Conservation (phyloP, 1,140 invertebrate genomes). For the Atta texana region DNA sequence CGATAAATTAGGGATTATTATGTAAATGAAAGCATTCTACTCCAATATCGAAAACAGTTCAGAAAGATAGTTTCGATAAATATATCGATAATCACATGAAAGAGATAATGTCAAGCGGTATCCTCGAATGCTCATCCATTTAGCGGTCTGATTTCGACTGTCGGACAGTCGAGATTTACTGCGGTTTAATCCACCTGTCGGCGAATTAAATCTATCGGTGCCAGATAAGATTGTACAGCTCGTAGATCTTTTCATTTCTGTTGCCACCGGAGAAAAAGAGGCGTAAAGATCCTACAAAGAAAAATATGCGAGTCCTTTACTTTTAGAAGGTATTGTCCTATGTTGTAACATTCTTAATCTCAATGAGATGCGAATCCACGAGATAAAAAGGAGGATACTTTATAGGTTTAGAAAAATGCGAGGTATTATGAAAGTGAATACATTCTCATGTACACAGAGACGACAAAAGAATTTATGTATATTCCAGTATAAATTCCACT, state of each 20-base stretch:
- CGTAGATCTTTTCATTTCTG: slow-evolving; percentile 53
- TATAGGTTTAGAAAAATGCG: neutral
- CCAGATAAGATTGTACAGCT: slow-evolving; percentile 57
- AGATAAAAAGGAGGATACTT: neutral
- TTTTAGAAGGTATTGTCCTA: neutral
- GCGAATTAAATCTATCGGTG: slow-evolving; percentile 69
- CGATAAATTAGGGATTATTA: neutral
- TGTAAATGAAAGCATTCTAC: neutral
- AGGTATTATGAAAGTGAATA: slow-evolving; percentile 11
- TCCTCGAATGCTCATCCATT: slow-evolving; percentile 45
- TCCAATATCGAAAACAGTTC: neutral
- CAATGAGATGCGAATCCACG: neutral
- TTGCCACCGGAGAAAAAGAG: neutral
- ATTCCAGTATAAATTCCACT: neutral
- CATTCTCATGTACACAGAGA: neutral
- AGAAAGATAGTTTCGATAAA: neutral
- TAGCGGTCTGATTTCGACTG: slow-evolving; percentile 57
- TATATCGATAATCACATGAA: neutral
- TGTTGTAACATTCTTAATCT: slow-evolving; percentile 6
- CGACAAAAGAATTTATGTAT: neutral
- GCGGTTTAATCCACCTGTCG: slow-evolving; percentile 72
- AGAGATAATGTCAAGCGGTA: slow-evolving; percentile 38
- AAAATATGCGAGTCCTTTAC: neutral
- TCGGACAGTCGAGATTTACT: slow-evolving; percentile 56
- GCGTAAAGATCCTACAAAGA: neutral